Base-by-base conservation (phyloP, 2,113 vertebrate genomes). In the Prochilodus magdalenae region DNA sequence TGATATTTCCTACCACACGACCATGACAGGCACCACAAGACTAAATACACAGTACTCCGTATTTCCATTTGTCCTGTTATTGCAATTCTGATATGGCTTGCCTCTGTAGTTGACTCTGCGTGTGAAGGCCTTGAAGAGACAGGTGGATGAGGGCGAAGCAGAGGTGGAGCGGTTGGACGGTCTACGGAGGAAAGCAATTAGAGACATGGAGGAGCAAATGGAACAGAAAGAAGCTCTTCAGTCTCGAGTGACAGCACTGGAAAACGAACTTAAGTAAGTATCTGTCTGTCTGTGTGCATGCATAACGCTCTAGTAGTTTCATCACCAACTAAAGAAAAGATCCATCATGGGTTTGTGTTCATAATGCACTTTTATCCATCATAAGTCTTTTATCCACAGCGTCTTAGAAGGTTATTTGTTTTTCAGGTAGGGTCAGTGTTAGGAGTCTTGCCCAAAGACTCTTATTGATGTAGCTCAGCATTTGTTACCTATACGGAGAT, bases 101-200 rank as follows among this genome's bases (percentile, higher is more conserved):
- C 91, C 0, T 88, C 93, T 83, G 93, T 24, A 98, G 97, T 93
- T 98, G 16, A 83, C 95, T 87, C 91, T 99, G 79, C 92, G 90
- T 60, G 96, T 99, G 88, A 99, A 99, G 89, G 96, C 97, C 20
- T 89, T 99, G 81, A 99, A 99, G 94, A 90, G 97, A 27, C 97
- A 97, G 85, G 94, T 99, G 86, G 97, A 99, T 5, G 96, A 98
- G 84, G 93, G 97, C 0, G 97, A 99, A 89, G 96, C 96, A 0
- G 97, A 99, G 88, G 93, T 97, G 0, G 97, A 98, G 87, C 90
- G 97, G 5, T 83, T 99, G 62, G 97, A 98, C 0, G 87, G 91
- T 0, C 77, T 95, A 59, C 92, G 94, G 83, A 97, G 96, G 88
- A 99, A 99, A 89, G 94, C 94, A 0, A 91, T 96, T 85, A 89